phyloP scores from a whole-genome alignment of 2,888 invertebrate genomes.

The Chymomyza procnemis region DNA sequence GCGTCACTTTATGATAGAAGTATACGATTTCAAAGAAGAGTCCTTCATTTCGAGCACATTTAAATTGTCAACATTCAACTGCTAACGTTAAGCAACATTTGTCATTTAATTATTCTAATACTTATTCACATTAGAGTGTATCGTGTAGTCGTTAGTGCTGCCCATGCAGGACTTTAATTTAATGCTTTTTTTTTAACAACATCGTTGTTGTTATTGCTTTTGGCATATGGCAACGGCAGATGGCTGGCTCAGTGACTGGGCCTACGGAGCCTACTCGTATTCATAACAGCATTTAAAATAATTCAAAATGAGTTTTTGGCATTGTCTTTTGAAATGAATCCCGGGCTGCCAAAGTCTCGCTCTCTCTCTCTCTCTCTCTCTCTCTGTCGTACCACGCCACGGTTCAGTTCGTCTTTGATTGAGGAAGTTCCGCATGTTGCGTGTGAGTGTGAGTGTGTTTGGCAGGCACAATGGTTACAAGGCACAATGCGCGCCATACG shows the following conservation, averaged over 20 bases:
- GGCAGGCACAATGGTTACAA: neutral
- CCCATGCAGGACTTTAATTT: too few species aligned
- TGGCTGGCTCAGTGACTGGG: constrained; percentile 9
- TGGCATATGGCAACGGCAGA: neutral
- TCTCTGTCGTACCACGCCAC: neutral
- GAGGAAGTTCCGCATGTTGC: constrained; percentile 6
- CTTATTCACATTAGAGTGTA: too few species aligned
- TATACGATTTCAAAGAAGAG: too few species aligned
- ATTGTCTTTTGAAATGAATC: constrained; percentile 2
- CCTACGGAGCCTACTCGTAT: constrained; percentile 37
- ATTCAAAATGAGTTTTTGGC: constrained; percentile 38
- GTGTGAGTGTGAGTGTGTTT: neutral
- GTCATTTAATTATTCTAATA: too few species aligned
- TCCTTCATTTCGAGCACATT: too few species aligned
- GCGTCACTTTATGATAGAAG: too few species aligned
- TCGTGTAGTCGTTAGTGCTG: too few species aligned
- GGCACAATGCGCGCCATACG: too few species aligned
- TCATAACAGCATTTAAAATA: constrained; percentile 56
- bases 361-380: too few species aligned
- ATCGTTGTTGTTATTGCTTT: neutral
- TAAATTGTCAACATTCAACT: too few species aligned
- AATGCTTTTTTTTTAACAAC: neutral
- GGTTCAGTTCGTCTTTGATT: neutral
- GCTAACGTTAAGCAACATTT: too few species aligned
- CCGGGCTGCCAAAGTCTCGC: neutral